Evolutionary conservation across 1,140 invertebrate species (phyloP), one percentile per base, ranked within the genome.

Genomic region (Apis cerana): DNA sequence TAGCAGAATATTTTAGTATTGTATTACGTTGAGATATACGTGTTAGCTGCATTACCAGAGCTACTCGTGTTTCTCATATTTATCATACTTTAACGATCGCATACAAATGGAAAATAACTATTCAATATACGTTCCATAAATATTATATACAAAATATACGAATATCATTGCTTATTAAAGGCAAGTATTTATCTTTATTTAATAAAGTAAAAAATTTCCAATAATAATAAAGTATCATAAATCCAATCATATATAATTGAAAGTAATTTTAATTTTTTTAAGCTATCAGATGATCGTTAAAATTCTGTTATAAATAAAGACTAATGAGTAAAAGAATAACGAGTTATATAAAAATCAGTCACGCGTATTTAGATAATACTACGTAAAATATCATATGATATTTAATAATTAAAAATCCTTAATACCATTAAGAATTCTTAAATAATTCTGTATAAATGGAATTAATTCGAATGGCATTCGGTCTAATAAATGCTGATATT

Each of bases 41-140:
- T 23, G 27, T 9, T 9, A 15, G 61, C 61, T 64, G 27, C 23
- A n/a, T 27, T 64, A 27, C 61, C 61, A 64, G 61, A 9, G 23
- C 61, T 27, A 64, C 61, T 64, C 61, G 61, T 64, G 23, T 64
- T 64, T 64, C 61, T 64, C 61, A 15, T 64, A 64, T 64, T 64
- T 64, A 27, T 27, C 61, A 64, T 64, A 27, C 61, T 27, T 64
- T 64, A 64, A 64, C 61, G 61, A 64, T 12, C 59, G n/a, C 23
- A 8, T 3, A 64, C 13, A 64, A 64, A 64, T n/a, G 23, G 61
- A 64, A 64, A 64, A 64, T 27, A 27, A 64, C 23, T 17, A 64
- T 64, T 27, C 9, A 27, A 17, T 27, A 64, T 15, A 12, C 10
- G 19, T 17, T 27, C 15, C 27, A 23, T 0, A 17, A 43, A 43